Evolutionary conservation across 2,888 invertebrate species (phyloP).

Genomic region (Sphaeridia pumilis): DNA sequence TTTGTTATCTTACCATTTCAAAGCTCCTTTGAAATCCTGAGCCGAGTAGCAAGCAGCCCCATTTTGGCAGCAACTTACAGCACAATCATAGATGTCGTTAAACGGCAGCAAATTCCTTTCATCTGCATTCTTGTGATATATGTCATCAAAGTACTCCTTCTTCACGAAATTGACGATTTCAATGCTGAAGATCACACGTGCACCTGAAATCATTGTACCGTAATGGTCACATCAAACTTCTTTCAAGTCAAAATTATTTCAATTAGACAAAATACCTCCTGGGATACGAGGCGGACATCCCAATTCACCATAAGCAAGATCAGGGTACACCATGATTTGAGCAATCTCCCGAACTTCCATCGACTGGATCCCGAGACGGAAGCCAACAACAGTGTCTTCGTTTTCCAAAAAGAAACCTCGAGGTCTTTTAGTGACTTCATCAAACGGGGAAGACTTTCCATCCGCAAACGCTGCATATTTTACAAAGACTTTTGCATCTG

Average conservation of each 20-base stretch:
- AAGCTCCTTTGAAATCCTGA: conserved; percentile 36
- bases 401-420: conserved; percentile 41
- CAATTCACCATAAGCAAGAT: conserved; percentile 59
- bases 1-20: conserved; percentile 18
- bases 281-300: conserved; percentile 72
- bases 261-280: conserved; percentile 41
- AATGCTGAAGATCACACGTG: conserved; percentile 61
- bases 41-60: conserved; percentile 50
- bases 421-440: conserved; percentile 48
- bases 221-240: too few relatives aligned
- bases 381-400: conserved; percentile 48
- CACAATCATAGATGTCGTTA: conserved; percentile 48
- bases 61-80: conserved; percentile 50
- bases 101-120: conserved; percentile 52
- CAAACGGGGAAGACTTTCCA: conserved; percentile 57
- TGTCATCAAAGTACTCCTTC: conserved; percentile 43
- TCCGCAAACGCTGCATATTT: conserved; percentile 62
- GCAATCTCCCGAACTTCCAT: conserved; percentile 73
- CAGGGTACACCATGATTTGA: conserved; percentile 59
- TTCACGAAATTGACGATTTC: conserved; percentile 54
- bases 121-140: conserved; percentile 42
- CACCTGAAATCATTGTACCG: too few relatives aligned
- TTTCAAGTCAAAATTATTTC: neutral
- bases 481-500: conserved; percentile 49
- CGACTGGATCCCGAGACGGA: conserved; percentile 57